phyloP scores from a whole-genome alignment of 2,888 invertebrate genomes.

The Molorchus minor region DNA sequence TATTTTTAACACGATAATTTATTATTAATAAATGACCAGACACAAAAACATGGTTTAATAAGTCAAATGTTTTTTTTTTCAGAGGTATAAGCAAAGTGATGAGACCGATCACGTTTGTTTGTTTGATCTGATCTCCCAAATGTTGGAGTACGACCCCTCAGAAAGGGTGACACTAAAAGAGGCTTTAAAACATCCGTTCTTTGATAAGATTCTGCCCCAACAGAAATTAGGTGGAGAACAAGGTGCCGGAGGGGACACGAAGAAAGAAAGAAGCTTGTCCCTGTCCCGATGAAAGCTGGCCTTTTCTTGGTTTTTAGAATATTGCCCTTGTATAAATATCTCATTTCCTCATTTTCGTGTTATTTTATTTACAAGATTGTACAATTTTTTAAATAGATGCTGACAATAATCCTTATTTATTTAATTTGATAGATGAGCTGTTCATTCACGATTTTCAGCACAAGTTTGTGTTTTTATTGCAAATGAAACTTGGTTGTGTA shows the following conservation, averaged over 20 bases:
- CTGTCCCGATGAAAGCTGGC: constrained; percentile 71
- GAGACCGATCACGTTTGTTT: constrained; percentile 91
- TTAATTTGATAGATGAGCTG: constrained; percentile 47
- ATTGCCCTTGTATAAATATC: constrained; percentile 15
- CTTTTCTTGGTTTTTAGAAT: constrained; percentile 4
- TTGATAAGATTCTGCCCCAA: constrained; percentile 82
- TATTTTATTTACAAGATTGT: constrained; percentile 26
- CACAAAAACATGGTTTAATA: constrained; percentile 4
- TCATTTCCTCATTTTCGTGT: constrained; percentile 13
- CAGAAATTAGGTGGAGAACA: constrained; percentile 76
- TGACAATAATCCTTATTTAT: constrained; percentile 30
- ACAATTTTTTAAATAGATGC: constrained; percentile 44
- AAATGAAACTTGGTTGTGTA: constrained; percentile 24
- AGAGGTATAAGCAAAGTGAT: constrained; percentile 90
- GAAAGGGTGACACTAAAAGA: constrained; percentile 88
- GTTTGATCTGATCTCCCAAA: constrained; percentile 93
- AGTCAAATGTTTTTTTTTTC: constrained; percentile 55
- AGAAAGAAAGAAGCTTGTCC: constrained; percentile 75
- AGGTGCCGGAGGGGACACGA: constrained; percentile 64
- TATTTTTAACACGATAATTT: no score
- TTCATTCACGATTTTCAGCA: constrained; percentile 14
- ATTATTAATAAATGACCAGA: no score
- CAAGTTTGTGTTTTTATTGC: constrained; percentile 9
- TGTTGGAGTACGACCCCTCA: constrained; percentile 97
- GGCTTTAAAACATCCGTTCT: constrained; percentile 92